phyloP scores from a whole-genome alignment of 2,113 vertebrate genomes.

The Colaptes auratus region DNA sequence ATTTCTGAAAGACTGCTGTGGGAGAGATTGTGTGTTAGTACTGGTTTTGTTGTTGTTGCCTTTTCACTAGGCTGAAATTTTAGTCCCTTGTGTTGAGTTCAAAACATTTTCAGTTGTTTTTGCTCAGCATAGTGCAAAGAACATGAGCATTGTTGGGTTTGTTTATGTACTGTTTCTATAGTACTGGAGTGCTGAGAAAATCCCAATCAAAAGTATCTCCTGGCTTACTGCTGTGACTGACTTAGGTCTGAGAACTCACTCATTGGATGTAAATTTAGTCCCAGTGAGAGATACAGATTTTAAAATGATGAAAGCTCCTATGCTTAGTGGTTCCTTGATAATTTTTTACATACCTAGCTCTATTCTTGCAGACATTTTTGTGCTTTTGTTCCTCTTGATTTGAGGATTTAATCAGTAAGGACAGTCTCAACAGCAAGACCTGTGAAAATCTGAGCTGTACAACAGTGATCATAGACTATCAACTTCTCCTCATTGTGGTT shows the following conservation, averaged over 20 bases:
- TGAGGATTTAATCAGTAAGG: neutral
- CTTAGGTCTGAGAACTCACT: neutral
- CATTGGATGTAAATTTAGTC: neutral
- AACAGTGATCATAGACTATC: neutral
- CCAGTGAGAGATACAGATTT: rapidly evolving
- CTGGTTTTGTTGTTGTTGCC: neutral
- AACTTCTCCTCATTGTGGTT: neutral
- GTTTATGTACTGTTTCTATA: neutral
- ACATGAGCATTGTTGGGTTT: neutral
- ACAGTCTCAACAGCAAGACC: neutral
- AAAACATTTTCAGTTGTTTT: neutral
- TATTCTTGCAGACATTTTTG: neutral
- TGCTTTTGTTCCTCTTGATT: neutral
- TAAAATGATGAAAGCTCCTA: neutral
- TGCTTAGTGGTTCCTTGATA: neutral
- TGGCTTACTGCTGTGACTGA: neutral
- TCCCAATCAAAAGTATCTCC: neutral
- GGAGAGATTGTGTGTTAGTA: neutral
- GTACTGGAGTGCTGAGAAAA: neutral
- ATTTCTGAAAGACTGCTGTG: neutral
- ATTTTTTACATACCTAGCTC: neutral
- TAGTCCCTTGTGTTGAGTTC: neutral
- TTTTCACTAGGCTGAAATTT: neutral
- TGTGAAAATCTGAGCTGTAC: neutral
- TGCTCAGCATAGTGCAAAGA: neutral